These are phyloP conservation scores for Hoplodrina blanda DNA, from an alignment of 2,888 invertebrate species.

Conservation along the genomic window DNA sequence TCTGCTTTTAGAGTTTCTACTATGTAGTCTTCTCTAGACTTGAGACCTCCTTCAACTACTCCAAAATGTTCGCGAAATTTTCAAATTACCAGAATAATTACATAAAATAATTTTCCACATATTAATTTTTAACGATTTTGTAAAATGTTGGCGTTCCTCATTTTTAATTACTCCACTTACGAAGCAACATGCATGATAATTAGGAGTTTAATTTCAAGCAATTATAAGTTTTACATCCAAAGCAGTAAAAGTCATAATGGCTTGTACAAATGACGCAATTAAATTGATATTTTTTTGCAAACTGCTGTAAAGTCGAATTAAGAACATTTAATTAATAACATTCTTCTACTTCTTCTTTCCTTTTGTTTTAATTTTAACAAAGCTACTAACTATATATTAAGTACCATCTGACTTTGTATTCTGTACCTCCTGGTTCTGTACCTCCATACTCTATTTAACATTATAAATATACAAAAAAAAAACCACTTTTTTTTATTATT, in stretches of 20 bases:
- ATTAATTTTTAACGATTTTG: conserved; percentile 1
- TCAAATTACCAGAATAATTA: background rate
- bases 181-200: conserved; percentile 4
- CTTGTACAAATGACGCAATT: conserved; percentile 1
- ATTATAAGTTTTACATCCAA: conserved; percentile 22
- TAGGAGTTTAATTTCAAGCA: conserved; percentile 19
- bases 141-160: background rate
- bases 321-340: background rate
- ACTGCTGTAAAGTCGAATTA: background rate
- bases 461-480: no score
- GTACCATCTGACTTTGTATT: no score
- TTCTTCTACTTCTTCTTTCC: background rate
- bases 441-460: no score
- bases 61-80: background rate
- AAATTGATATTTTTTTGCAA: background rate
- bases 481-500: no score
- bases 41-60: no score
- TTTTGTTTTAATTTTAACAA: background rate
- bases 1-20: no score
- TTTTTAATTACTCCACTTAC: conserved; percentile 28
- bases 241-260: conserved; percentile 11
- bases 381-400: no score
- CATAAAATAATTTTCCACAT: background rate
- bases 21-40: no score
- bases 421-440: no score